A percentile compares a stretch with the other conserved stretches of the same genome.
phyloP scores from a whole-genome alignment of 2,113 vertebrate species.

The Rafetus swinhoei region DNA sequence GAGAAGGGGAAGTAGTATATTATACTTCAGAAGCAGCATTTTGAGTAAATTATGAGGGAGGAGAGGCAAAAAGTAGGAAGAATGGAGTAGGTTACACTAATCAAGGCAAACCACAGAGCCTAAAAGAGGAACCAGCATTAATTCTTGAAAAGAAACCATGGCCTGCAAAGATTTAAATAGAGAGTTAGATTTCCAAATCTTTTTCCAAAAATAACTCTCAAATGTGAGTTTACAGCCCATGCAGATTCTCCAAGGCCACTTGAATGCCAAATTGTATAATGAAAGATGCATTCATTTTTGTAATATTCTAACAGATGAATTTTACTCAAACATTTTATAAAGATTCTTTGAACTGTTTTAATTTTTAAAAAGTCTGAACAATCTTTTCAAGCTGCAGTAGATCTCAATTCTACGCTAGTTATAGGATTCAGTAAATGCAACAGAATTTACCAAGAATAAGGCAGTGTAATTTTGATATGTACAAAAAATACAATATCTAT shows the following conservation, averaged over 20 bases:
- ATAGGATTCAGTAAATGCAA: background rate
- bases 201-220: slow-evolving; percentile 55
- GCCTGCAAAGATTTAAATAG: slow-evolving; percentile 46
- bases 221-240: slow-evolving; percentile 11
- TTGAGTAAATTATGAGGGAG: background rate
- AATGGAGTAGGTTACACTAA: slow-evolving; percentile 7
- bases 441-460: slow-evolving; percentile 3
- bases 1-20: background rate
- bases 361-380: background rate
- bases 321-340: slow-evolving; percentile 14
- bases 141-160: slow-evolving; percentile 49
- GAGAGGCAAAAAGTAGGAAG: slow-evolving; percentile 2
- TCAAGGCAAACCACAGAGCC: background rate
- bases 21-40: background rate
- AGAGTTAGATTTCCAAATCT: slow-evolving; percentile 57
- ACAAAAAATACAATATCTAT: background rate
- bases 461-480: background rate
- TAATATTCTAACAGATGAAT: slow-evolving; percentile 29
- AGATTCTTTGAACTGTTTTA: slow-evolving; percentile 15
- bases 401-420: background rate
- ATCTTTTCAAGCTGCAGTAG: background rate
- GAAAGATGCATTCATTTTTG: slow-evolving; percentile 1
- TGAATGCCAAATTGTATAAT: slow-evolving; percentile 32
- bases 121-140: background rate
- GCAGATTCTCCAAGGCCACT: slow-evolving; percentile 39